Conservation (phyloP, 2,113 vertebrate genomes). For the Halichoerus grypus region DNA sequence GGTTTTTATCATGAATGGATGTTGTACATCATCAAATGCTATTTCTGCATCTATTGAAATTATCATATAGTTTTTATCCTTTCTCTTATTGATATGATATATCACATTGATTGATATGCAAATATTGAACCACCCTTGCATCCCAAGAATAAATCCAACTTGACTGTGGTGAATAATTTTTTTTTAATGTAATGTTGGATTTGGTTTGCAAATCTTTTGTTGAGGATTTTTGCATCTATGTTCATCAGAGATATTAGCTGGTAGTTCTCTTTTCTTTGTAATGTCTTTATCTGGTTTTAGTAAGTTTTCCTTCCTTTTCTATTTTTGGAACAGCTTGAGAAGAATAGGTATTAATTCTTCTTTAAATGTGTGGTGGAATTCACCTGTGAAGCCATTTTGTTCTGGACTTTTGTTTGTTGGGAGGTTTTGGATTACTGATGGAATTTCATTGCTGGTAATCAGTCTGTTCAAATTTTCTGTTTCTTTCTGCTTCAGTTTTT, state of each 20-base stretch:
- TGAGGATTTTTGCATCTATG: not conserved
- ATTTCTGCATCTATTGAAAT: not conserved
- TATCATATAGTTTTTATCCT: not conserved
- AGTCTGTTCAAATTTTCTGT: not conserved
- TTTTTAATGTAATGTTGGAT: not conserved
- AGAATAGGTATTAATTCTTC: not conserved
- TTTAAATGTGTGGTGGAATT: not conserved
- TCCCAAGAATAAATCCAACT: not conserved
- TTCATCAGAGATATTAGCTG: not conserved
- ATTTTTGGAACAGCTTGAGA: not conserved
- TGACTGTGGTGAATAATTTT: not conserved
- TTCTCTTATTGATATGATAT: not conserved
- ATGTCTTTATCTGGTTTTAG: not conserved
- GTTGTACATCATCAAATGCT: not conserved
- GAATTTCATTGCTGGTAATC: not conserved
- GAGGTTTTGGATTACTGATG: not conserved
- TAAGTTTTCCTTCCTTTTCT: not conserved
- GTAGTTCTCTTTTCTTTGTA: not conserved
- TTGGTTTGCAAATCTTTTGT: not conserved
- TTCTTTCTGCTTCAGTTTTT: not conserved
- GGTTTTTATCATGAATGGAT: not conserved
- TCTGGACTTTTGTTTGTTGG: not conserved
- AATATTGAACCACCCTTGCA: not conserved
- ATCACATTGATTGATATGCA: not conserved
- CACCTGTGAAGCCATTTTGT: not conserved